phyloP scores from a whole-genome alignment of 92 coral and sea anemone species.

The Chrysogorgia sp. region DNA sequence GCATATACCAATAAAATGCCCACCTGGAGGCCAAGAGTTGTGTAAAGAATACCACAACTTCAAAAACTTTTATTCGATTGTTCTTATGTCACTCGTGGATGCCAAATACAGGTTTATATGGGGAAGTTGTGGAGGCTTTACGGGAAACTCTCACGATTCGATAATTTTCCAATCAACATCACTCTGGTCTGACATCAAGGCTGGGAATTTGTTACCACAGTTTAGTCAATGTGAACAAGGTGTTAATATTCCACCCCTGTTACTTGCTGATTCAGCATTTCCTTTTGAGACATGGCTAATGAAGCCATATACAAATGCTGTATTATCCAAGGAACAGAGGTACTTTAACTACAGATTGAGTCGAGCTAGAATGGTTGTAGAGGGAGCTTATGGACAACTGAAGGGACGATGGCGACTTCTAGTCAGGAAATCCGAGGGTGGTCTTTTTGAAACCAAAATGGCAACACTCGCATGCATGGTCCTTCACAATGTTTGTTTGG shows the following conservation, averaged over 20 bases:
- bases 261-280: constrained; percentile 58
- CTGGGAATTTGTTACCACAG: constrained; percentile 44
- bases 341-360: constrained; percentile 59
- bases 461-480: constrained; percentile 53
- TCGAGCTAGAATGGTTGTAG: constrained; percentile 62
- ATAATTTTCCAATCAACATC: constrained; percentile 59
- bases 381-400: constrained; percentile 65
- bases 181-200: constrained; percentile 33
- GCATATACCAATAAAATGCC: constrained; percentile 10
- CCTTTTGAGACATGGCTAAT: constrained; percentile 55
- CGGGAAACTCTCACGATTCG: constrained; percentile 64
- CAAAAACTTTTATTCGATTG: constrained; percentile 48
- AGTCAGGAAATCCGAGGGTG: constrained; percentile 28
- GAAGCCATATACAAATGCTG: constrained; percentile 56
- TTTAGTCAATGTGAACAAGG: constrained; percentile 45
- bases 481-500: too few relatives aligned
- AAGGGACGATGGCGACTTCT: constrained; percentile 56
- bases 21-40: constrained; percentile 19
- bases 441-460: constrained; percentile 27
- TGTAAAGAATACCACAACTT: constrained; percentile 42
- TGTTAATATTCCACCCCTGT: constrained; percentile 42
- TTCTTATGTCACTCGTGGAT: constrained; percentile 40
- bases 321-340: constrained; percentile 44
- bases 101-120: constrained; percentile 48
- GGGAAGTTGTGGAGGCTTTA: constrained; percentile 53